Conservation (phyloP, 1,140 invertebrate genomes). For the Leptopilina boulardi region DNA sequence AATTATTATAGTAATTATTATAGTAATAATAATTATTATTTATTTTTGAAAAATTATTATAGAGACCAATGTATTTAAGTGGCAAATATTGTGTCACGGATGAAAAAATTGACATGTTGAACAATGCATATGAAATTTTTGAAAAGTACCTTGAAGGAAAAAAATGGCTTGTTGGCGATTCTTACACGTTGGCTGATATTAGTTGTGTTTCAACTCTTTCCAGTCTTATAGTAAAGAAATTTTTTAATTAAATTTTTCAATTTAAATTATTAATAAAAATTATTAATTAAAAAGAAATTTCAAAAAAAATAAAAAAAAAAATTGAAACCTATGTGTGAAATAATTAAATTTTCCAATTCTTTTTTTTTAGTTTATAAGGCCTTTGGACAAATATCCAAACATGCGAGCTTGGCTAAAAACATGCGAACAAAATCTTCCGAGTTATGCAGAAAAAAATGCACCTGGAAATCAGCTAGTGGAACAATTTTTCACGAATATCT, state of each 20-base stretch:
- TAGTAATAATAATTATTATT: no score
- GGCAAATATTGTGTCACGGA: neutral
- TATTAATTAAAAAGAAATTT: no score
- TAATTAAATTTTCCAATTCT: slow-evolving; percentile 20
- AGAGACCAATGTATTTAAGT: no score
- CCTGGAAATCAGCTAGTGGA: slow-evolving; percentile 22
- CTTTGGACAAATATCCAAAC: slow-evolving; percentile 51
- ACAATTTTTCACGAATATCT: no score
- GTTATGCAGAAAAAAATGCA: slow-evolving; percentile 48
- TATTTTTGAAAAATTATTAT: no score
- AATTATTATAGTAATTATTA: neutral
- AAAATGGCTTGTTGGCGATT: slow-evolving; percentile 57
- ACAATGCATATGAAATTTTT: neutral
- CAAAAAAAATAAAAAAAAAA: neutral
- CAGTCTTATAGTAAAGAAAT: slow-evolving; percentile 40
- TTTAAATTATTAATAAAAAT: no score
- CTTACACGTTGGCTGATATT: slow-evolving; percentile 62
- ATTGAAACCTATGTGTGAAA: neutral
- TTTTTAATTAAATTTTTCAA: no score
- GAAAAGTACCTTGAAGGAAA: slow-evolving; percentile 46
- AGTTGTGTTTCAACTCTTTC: slow-evolving; percentile 40
- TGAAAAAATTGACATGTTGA: neutral
- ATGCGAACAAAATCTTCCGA: slow-evolving; percentile 48
- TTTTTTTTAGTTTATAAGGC: slow-evolving; percentile 39
- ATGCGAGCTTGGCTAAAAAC: slow-evolving; percentile 50